Evolutionary conservation across 2,888 invertebrate genomes (phyloP).

Genomic region (Brenthis ino): DNA sequence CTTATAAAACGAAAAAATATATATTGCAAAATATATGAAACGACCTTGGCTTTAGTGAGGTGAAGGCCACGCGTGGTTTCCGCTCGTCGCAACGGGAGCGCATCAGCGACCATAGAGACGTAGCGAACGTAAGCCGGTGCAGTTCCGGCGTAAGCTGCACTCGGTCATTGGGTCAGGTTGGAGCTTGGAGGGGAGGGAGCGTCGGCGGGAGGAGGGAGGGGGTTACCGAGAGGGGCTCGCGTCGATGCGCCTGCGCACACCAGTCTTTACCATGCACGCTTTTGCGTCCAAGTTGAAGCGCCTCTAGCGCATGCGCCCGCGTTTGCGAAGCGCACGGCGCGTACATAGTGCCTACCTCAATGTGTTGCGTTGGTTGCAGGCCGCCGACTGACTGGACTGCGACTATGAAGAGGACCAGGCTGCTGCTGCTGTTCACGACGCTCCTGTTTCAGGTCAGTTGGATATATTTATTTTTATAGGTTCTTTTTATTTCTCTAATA

Average conservation of each 20-base stretch:
- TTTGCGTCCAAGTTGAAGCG: constrained; percentile 50
- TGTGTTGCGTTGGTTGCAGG: constrained; percentile 76
- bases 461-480: constrained; percentile 22
- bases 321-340: constrained; percentile 51
- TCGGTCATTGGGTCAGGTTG: constrained; percentile 77
- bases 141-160: constrained; percentile 73
- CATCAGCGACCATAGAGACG: constrained; percentile 57
- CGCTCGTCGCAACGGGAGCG: constrained; percentile 71
- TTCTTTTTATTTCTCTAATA: constrained; percentile 21
- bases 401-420: constrained; percentile 79
- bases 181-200: constrained; percentile 49
- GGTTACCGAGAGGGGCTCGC: constrained; percentile 37
- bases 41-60: constrained; percentile 72
- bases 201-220: constrained; percentile 16
- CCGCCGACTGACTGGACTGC: constrained; percentile 67
- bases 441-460: constrained; percentile 73
- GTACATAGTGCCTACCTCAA: constrained; percentile 61
- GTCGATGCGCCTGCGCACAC: constrained; percentile 42
- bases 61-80: constrained; percentile 74
- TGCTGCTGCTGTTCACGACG: constrained; percentile 73
- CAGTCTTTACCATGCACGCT: constrained; percentile 53
- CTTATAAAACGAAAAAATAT: constrained; percentile 15
- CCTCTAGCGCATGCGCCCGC: constrained; percentile 57
- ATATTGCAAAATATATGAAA: constrained; percentile 15
- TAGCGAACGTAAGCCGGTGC: constrained; percentile 57